A percentile compares a stretch with the other conserved stretches of the same genome.
phyloP scores from a whole-genome alignment of 2,113 vertebrate species.

The Drymodes brunneopygia region DNA sequence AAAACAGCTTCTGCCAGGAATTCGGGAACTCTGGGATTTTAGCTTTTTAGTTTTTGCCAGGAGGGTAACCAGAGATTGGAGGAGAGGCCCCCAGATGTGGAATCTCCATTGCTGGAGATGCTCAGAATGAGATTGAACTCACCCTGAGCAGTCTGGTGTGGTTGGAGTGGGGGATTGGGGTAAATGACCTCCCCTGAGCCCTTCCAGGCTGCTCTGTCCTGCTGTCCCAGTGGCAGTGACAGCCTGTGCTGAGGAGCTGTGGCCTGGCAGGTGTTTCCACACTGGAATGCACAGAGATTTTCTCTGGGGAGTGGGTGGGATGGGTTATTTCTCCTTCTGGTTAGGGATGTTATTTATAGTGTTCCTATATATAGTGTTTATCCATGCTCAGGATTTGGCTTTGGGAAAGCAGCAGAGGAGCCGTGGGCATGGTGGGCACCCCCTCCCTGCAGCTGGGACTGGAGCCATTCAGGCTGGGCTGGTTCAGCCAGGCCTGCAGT shows the following conservation, averaged over 20 bases:
- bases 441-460: fast-evolving
- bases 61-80: not conserved
- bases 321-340: not conserved
- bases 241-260: not conserved
- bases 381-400: not conserved
- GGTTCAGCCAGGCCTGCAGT: not conserved
- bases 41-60: not conserved
- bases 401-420: not conserved
- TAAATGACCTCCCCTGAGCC: not conserved
- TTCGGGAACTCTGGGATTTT: not conserved
- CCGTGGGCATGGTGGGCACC: not conserved
- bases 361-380: not conserved
- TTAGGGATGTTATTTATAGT: not conserved
- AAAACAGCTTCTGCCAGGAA: not conserved
- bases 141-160: not conserved
- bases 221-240: fast-evolving
- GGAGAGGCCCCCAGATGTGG: not conserved
- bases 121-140: not conserved
- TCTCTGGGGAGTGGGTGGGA: not conserved
- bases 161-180: not conserved
- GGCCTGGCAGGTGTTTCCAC: not conserved
- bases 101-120: not conserved
- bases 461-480: not conserved
- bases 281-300: not conserved
- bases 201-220: fast-evolving